phyloP scores from a whole-genome alignment of 1,140 invertebrate species.

The Drosophila nannoptera region DNA sequence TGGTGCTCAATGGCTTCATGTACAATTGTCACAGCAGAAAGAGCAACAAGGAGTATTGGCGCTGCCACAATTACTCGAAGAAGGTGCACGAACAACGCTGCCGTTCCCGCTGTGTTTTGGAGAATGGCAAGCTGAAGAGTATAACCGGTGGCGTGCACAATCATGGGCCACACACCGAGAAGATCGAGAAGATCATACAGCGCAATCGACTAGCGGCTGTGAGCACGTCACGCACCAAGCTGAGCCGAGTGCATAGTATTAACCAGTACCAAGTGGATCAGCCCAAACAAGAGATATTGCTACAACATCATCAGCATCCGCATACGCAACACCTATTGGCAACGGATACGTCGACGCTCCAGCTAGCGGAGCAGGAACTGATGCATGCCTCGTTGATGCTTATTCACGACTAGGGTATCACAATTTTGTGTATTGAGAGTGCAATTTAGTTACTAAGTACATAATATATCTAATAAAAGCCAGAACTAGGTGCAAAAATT shows the following conservation, averaged over 20 bases:
- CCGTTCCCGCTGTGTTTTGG: conserved; percentile 75
- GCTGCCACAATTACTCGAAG: conserved; percentile 79
- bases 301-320: conserved; percentile 32
- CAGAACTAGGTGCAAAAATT: conserved; percentile 8
- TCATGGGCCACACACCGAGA: conserved; percentile 78
- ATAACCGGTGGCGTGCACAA: conserved; percentile 74
- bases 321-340: conserved; percentile 30
- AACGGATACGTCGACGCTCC: conserved; percentile 44
- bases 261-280: conserved; percentile 35
- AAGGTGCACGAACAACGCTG: conserved; percentile 69
- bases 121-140: conserved; percentile 66
- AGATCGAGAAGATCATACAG: conserved; percentile 74
- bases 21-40: conserved; percentile 78
- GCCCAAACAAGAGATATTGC: background rate
- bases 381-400: conserved; percentile 65
- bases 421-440: conserved; percentile 22
- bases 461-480: conserved; percentile 53
- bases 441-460: conserved; percentile 58
- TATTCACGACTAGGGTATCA: conserved; percentile 55
- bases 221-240: conserved; percentile 34
- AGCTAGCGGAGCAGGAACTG: conserved; percentile 58
- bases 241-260: conserved; percentile 32
- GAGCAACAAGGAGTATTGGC: conserved; percentile 77
- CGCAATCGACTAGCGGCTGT: conserved; percentile 62
- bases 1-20: conserved; percentile 73